These are phyloP conservation scores for Serripes groenlandicus DNA, from an alignment of 2,888 invertebrate species.

Conservation along the genomic window DNA sequence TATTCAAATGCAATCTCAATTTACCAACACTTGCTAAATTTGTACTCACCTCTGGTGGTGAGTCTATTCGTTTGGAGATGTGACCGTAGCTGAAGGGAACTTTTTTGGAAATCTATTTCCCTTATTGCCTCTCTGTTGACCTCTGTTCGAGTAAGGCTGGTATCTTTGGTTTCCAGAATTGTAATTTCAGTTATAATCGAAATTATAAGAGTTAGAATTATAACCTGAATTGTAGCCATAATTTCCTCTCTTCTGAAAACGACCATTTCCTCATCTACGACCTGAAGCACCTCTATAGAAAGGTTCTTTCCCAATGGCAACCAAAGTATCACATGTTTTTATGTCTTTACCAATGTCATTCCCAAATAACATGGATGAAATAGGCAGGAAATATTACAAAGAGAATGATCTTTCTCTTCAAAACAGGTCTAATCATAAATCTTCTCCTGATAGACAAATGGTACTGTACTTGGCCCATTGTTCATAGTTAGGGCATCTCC, in stretches of 20 bases:
- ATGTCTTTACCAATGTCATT: slow-evolving; percentile 27
- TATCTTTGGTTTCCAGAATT: background rate
- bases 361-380: slow-evolving; percentile 17
- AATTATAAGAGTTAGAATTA: background rate
- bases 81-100: background rate
- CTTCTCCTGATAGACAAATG: no score
- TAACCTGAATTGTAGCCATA: no score
- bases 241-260: background rate
- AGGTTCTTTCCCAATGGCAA: background rate
- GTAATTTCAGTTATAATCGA: background rate
- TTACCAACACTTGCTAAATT: slow-evolving; percentile 9
- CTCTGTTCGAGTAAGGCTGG: background rate
- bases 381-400: slow-evolving; percentile 26
- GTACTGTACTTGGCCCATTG: slow-evolving; percentile 15
- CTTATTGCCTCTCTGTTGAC: background rate
- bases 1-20: background rate
- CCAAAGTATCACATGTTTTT: slow-evolving; percentile 24
- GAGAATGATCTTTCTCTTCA: slow-evolving; percentile 6
- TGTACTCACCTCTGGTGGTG: background rate
- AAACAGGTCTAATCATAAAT: background rate
- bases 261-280: background rate
- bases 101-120: background rate
- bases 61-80: background rate
- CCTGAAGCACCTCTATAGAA: background rate
- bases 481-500: background rate